Base-by-base conservation (phyloP, 2,888 invertebrate species). In the Perizoma affinitatum region DNA sequence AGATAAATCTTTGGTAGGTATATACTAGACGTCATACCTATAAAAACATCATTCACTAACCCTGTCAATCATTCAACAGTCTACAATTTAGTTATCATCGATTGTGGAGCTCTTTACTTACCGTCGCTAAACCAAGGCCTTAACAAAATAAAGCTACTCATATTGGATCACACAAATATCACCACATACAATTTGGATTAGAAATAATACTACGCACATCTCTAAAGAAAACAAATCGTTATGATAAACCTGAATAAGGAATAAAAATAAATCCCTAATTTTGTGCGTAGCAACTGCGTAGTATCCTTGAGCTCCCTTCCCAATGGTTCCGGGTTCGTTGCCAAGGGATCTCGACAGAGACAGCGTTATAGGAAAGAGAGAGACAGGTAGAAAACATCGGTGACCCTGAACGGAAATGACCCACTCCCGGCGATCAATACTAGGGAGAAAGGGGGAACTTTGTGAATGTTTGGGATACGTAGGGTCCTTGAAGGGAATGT, bases 371-470 rank as follows among this genome's bases (percentile, higher is more conserved):
- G 0, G 76, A 52, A 4, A 59, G 76, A 84, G 60, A 61, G 74
- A 68, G 82, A 80, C n/a, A 53, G 63, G 45, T 58, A 60, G 75
- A 77, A 83, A 86, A 87, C 83, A 87, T 74, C 64, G 11, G 69
- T 83, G 85, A 84, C 86, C 87, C 73, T 87, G 87, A 86, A 82
- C 73, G 80, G 75, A 75, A 73, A 71, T 79, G 76, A 76, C 82
- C 78, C 74, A 75, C 72, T 76, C 72, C 74, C 71, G 70, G 46
- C 66, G 83, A 85, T 87, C 84, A 79, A 84, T 86, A 85, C 65
- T 5, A 58, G 67, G 52, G 70, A 70, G 58, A 45, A 49, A 51
- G 58, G 61, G 51, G 56, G 58, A 54, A 50, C 41, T 52, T 51
- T 48, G 49, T 56, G 61, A 56, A 56, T 61, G 55, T 44, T 58